Percentiles rank a stretch among this genome's conserved stretches.
Evolutionary conservation across 1,140 invertebrate genomes (phyloP).

Genomic region (Fopius arisanus): DNA sequence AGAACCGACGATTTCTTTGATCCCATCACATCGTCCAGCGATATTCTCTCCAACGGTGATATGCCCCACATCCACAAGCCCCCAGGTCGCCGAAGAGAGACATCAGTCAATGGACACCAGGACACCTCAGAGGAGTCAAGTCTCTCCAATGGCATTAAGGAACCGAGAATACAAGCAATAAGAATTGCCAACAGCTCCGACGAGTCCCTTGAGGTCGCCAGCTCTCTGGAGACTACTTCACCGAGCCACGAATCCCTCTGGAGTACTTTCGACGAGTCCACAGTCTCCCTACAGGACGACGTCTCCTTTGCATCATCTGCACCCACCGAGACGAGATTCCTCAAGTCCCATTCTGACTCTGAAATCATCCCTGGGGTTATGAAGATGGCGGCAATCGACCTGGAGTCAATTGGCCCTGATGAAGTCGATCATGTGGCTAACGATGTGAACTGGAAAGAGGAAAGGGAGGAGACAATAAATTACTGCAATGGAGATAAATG

Average conservation of each 20-base stretch:
- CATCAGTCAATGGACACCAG: not conserved
- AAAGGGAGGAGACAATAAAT: not conserved
- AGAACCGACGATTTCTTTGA: constrained; percentile 49
- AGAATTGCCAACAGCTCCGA: constrained; percentile 36
- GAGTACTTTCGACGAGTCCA: constrained; percentile 57
- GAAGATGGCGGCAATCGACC: not conserved
- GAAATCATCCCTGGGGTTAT: constrained; percentile 34
- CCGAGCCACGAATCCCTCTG: constrained; percentile 55
- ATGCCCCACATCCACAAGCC: not conserved
- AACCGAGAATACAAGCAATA: not conserved
- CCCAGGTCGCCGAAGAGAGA: constrained; percentile 27
- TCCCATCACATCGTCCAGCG: constrained; percentile 46
- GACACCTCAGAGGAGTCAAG: constrained; percentile 45
- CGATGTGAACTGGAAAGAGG: not conserved
- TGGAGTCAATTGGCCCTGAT: not conserved
- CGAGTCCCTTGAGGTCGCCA: constrained; percentile 42
- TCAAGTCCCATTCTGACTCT: constrained; percentile 54
- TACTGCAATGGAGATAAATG: not conserved
- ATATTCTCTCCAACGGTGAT: constrained; percentile 28
- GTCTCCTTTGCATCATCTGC: not conserved
- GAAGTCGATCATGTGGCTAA: constrained; percentile 27
- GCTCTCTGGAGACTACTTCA: constrained; percentile 52
- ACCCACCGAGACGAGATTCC: not conserved
- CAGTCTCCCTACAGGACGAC: constrained; percentile 51
- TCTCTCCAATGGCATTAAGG: not conserved